phyloP scores from a whole-genome alignment of 2,888 invertebrate species.

The Rhaphigaster nebulosa region DNA sequence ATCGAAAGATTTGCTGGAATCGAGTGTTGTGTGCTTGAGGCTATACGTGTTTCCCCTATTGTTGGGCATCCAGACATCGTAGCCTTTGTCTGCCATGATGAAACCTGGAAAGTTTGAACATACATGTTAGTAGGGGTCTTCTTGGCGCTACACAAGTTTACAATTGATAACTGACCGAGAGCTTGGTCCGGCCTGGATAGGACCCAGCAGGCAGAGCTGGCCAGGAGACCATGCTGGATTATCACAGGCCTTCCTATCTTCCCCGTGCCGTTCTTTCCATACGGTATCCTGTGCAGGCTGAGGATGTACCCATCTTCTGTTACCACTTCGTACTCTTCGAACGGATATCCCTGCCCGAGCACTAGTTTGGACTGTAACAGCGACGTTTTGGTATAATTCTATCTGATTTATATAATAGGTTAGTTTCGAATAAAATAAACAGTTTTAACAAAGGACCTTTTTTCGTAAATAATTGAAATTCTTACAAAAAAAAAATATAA shows the following conservation, averaged over 20 bases:
- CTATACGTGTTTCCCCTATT: slow-evolving; percentile 32
- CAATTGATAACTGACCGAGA: slow-evolving; percentile 70
- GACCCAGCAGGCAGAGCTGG: slow-evolving; percentile 79
- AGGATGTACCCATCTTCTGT: slow-evolving; percentile 77
- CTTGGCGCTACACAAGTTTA: background rate
- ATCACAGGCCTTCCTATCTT: slow-evolving; percentile 68
- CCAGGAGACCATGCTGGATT: slow-evolving; percentile 75
- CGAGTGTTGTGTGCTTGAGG: slow-evolving; percentile 13
- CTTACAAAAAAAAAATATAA: too few relatives aligned
- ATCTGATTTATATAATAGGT: too few relatives aligned
- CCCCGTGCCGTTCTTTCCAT: slow-evolving; percentile 67
- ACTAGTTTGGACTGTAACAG: slow-evolving; percentile 16
- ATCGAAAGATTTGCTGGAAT: background rate
- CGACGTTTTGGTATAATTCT: background rate
- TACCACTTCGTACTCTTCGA: slow-evolving; percentile 71
- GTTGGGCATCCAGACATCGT: slow-evolving; percentile 51
- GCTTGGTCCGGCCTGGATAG: slow-evolving; percentile 78
- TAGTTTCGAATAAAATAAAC: too few relatives aligned
- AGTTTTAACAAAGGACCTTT: too few relatives aligned
- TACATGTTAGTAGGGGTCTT: background rate
- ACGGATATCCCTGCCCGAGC: slow-evolving; percentile 70
- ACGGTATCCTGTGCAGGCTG: slow-evolving; percentile 73
- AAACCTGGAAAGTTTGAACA: background rate
- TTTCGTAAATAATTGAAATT: too few relatives aligned
- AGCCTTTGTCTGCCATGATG: slow-evolving; percentile 32